These are phyloP conservation scores for Gadopsis bispinosus DNA, from an alignment of 2,797 vertebrate species.

Conservation along the genomic window DNA sequence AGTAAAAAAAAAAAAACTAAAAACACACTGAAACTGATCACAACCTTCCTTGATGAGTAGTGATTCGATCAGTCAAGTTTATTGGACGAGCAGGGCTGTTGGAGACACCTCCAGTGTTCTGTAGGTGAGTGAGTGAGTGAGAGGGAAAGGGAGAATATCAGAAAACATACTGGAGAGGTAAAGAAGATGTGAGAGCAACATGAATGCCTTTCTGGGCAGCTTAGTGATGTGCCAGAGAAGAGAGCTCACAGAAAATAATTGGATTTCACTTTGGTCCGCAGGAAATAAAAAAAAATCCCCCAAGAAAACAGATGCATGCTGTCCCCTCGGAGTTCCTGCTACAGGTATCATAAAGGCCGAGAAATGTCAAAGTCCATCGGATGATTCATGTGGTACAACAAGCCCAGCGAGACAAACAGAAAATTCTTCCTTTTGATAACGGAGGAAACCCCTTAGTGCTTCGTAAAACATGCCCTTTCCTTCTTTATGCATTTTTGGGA, in stretches of 20 bases:
- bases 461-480: background rate
- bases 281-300: conserved; percentile 29
- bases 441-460: conserved; percentile 12
- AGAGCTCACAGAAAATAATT: conserved; percentile 75
- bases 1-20: background rate
- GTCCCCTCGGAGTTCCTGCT: conserved; percentile 47
- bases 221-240: conserved; percentile 66
- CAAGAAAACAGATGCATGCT: conserved; percentile 49
- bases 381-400: conserved; percentile 54
- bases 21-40: background rate
- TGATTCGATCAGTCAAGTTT: conserved; percentile 34
- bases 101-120: conserved; percentile 1
- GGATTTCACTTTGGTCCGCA: conserved; percentile 74
- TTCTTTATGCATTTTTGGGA: background rate
- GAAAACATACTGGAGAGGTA: conserved; percentile 42
- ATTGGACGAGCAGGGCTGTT: background rate
- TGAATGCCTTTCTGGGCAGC: conserved; percentile 67
- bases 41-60: conserved; percentile 8
- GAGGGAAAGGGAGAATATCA: conserved; percentile 39
- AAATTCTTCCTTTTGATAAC: conserved; percentile 28
- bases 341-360: conserved; percentile 64
- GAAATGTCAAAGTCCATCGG: conserved; percentile 44
- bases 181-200: conserved; percentile 61
- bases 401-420: conserved; percentile 33
- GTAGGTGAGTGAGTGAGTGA: conserved; percentile 5